Evolutionary conservation across 53 echinoderm and acorn worm species (phyloP).

Genomic region (Holothuria leucospilota): DNA sequence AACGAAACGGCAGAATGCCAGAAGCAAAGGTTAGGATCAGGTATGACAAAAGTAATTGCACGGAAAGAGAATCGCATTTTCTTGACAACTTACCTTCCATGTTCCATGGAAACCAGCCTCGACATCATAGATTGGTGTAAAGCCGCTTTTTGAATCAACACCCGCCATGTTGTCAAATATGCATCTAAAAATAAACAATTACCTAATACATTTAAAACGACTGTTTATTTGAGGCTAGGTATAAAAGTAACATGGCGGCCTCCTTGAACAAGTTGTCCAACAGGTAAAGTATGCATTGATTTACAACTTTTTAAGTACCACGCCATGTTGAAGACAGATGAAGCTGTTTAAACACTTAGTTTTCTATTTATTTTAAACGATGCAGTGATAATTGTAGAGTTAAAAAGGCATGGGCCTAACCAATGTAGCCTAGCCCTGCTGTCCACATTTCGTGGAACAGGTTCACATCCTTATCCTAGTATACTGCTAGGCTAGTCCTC

Average conservation of each 20-base stretch:
- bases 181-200: not conserved
- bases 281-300: not conserved
- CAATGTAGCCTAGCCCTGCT: no score
- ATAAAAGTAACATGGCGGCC: constrained; percentile 31
- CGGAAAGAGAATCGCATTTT: not conserved
- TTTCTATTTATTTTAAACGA: no score
- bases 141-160: not conserved
- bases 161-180: constrained; percentile 33
- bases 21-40: no score
- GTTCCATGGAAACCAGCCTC: constrained; percentile 38
- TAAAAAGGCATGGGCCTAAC: no score
- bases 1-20: not conserved
- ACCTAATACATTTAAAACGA: not conserved
- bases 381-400: no score
- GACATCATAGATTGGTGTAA: not conserved
- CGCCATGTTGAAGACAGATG: no score
- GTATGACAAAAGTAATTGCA: not conserved
- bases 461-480: no score
- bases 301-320: no score
- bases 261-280: not conserved
- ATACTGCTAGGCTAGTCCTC: no score
- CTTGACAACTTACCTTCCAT: constrained; percentile 20
- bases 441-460: no score
- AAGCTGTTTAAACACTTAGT: no score
- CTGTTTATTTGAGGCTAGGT: not conserved